Evolutionary conservation across 2,888 invertebrate genomes (phyloP), one percentile per base, ranked within the genome.

Genomic region (Gymnocheta viridis): DNA sequence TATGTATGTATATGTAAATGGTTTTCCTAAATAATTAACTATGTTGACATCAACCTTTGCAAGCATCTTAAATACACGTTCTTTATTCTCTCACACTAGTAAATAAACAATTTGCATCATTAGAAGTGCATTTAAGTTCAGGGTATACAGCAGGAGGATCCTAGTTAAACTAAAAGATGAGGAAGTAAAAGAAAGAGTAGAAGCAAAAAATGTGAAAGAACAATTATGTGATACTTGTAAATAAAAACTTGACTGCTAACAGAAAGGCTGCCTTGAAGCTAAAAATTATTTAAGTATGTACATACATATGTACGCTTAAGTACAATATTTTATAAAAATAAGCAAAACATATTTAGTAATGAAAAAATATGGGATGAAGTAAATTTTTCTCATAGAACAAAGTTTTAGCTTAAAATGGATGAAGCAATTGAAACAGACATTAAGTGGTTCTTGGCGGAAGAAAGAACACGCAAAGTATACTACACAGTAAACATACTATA

Each of bases 21-120:
- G 5, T 49, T 51, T 41, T 38, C 41, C 54, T 74, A 51, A 82
- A 82, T 80, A 83, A 80, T 83, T 80, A 80, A 83, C 76, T 51
- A 9, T 70, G 69, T 66, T 83, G 74, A 83, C 80, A 83, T 79
- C 74, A 74, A 73, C 79, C 73, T 76, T 38, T 58, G 41, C 56
- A 44, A 73, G 47, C 17, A 56, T 14, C 22, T 66, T 32, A 58
- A 64, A 29, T n/a, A 47, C 1, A 49, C 41, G n/a, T 51, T 29
- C 22, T 44, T 19, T 44, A 10, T 38, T 14, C 19, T 58, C 51
- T 49, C n/a, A 38, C 29, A 41, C 27, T 27, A 6, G 17, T 60
- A 69, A 62, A 78, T 78, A 67, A 69, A 64, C 85, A 86, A 86
- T 85, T 86, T 86, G 82, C 85, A 86, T 86, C 86, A 86, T 86